A percentile compares a stretch with the other conserved stretches of the same genome.
Evolutionary conservation across 2,888 invertebrate species (phyloP).

Genomic region (Hirtodrosophila alboralis): DNA sequence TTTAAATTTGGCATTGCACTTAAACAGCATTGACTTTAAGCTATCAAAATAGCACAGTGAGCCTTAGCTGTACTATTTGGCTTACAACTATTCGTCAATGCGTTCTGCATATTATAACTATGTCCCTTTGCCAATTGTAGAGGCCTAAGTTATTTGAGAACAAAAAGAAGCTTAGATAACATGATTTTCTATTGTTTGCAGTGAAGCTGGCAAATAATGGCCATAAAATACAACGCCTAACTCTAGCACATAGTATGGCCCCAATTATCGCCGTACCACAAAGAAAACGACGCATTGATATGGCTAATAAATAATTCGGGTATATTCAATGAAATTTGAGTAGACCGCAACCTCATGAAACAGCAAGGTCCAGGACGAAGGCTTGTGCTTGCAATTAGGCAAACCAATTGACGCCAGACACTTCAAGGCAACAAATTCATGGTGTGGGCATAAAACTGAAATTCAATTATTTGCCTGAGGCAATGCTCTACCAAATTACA

Average conservation of each 20-base stretch:
- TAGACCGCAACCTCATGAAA: conserved; percentile 25
- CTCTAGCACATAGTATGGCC: conserved; percentile 21
- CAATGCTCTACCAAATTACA: conserved; percentile 56
- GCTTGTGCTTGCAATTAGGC: conserved; percentile 40
- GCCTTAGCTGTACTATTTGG: conserved; percentile 18
- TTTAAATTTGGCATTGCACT: too few species aligned
- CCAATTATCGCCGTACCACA: conserved; percentile 1
- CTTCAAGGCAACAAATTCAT: not conserved
- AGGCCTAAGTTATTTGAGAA: conserved; percentile 4
- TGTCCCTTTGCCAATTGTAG: conserved; percentile 27
- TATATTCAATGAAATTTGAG: conserved; percentile 48
- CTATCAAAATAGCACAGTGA: too few species aligned
- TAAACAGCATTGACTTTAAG: too few species aligned
- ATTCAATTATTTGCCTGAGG: conserved; percentile 68
- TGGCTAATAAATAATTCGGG: conserved; percentile 46
- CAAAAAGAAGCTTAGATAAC: conserved; percentile 4
- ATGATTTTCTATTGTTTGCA: conserved; percentile 2
- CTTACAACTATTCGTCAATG: conserved; percentile 1
- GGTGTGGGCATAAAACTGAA: conserved; percentile 41
- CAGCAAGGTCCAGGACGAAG: conserved; percentile 26
- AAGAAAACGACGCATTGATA: conserved; percentile 12
- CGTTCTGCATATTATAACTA: conserved; percentile 5
- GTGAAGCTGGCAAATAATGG: conserved; percentile 15
- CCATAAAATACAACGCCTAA: conserved; percentile 24
- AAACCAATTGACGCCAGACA: conserved; percentile 35